phyloP scores from a whole-genome alignment of 2,113 vertebrate genomes.

The Corydoras sp. region DNA sequence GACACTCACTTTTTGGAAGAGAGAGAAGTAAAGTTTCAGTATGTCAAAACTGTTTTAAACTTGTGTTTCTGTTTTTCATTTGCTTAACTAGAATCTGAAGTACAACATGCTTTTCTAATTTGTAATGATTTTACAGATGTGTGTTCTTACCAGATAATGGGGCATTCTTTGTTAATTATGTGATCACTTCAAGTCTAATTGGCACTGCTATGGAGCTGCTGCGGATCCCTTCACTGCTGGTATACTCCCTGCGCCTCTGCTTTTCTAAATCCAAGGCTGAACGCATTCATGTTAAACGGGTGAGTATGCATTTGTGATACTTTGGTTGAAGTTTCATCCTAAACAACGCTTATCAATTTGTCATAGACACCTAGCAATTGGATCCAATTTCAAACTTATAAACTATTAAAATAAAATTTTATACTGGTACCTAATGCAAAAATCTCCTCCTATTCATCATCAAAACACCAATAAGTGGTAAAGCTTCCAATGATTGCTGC shows the following conservation, averaged over 20 bases:
- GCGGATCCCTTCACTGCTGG: constrained; percentile 77
- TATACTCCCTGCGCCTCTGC: constrained; percentile 81
- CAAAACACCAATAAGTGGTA: no score
- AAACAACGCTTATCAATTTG: no score
- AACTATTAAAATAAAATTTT: no score
- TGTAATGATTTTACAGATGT: constrained; percentile 65
- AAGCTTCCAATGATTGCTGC: no score
- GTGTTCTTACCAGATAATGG: constrained; percentile 96
- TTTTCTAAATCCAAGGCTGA: constrained; percentile 88
- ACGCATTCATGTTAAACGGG: constrained; percentile 84
- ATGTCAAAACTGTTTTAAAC: constrained; percentile 55
- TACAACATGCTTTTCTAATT: not conserved
- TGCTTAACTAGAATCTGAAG: not conserved
- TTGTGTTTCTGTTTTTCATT: not conserved
- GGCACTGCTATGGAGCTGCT: constrained; percentile 89
- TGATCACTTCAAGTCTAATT: constrained; percentile 84
- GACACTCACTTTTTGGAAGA: constrained; percentile 83
- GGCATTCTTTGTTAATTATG: constrained; percentile 93
- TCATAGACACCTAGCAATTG: no score
- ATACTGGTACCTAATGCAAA: no score
- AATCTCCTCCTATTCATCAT: no score
- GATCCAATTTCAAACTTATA: no score
- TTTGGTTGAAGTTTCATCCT: no score
- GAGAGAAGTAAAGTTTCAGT: constrained; percentile 87
- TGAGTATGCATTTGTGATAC: constrained; percentile 44